These are phyloP conservation scores for Hippopotamus amphibius DNA, from an alignment of 2,113 vertebrate species.

Conservation along the genomic window DNA sequence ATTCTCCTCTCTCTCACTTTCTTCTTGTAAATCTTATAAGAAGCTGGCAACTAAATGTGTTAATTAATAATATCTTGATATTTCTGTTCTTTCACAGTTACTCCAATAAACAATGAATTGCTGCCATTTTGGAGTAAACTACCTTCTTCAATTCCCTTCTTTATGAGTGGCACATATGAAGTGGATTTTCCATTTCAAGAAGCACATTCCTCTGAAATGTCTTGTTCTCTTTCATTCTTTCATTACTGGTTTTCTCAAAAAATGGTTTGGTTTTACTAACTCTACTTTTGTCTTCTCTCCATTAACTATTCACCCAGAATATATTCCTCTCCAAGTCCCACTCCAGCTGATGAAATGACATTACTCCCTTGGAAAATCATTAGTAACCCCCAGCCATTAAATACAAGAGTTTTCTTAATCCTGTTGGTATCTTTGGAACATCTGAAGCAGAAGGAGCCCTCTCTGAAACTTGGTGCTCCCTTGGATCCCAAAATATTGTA, in stretches of 20 bases:
- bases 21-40: neutral
- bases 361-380: neutral
- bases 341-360: neutral
- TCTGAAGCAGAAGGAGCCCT: neutral
- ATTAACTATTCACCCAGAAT: neutral
- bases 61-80: neutral
- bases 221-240: neutral
- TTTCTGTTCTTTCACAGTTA: neutral
- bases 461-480: neutral
- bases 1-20: neutral
- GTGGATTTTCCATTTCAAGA: neutral
- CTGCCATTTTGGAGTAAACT: neutral
- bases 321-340: neutral
- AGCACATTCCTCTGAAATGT: neutral
- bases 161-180: neutral
- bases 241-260: neutral
- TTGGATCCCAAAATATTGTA: accelerated
- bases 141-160: neutral
- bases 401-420: neutral
- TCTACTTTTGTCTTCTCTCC: neutral
- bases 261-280: neutral
- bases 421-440: neutral
- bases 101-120: neutral
- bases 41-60: neutral
- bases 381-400: neutral